Conservation (phyloP, 2,888 invertebrate species). For the Laothoe populi region DNA sequence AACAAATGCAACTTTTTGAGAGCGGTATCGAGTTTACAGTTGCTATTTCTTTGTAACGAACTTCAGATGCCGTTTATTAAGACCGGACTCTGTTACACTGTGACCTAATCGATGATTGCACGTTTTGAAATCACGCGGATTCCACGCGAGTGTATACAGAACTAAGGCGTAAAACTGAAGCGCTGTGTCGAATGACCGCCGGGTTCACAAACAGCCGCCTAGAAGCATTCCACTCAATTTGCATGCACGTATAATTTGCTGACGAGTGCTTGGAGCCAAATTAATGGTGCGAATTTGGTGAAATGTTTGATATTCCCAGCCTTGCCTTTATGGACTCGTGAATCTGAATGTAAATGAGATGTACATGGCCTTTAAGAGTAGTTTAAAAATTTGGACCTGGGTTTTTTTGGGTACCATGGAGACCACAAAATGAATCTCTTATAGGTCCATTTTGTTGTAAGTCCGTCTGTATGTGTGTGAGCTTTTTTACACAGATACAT, state of each 20-base stretch:
- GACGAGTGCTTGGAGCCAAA: slow-evolving; percentile 10
- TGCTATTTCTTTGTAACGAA: too few relatives aligned
- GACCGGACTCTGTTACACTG: too few relatives aligned
- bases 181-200: background rate
- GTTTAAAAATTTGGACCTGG: background rate
- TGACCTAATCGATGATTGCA: background rate
- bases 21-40: too few relatives aligned
- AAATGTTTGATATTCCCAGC: slow-evolving; percentile 7
- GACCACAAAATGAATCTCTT: too few relatives aligned
- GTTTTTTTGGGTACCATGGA: background rate
- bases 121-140: background rate
- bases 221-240: slow-evolving; percentile 8
- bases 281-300: slow-evolving; percentile 7
- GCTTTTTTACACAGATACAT: too few relatives aligned
- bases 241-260: slow-evolving; percentile 14
- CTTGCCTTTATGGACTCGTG: background rate
- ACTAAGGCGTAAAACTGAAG: background rate
- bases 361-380: background rate
- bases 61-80: too few relatives aligned
- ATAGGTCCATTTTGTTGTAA: too few relatives aligned
- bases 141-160: background rate
- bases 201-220: background rate
- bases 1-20: too few relatives aligned
- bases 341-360: background rate
- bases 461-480: too few relatives aligned